Percentiles rank a stretch among this genome's conserved stretches.
Evolutionary conservation across 2,888 invertebrate species (phyloP).

Genomic region (Calameuta filiformis): DNA sequence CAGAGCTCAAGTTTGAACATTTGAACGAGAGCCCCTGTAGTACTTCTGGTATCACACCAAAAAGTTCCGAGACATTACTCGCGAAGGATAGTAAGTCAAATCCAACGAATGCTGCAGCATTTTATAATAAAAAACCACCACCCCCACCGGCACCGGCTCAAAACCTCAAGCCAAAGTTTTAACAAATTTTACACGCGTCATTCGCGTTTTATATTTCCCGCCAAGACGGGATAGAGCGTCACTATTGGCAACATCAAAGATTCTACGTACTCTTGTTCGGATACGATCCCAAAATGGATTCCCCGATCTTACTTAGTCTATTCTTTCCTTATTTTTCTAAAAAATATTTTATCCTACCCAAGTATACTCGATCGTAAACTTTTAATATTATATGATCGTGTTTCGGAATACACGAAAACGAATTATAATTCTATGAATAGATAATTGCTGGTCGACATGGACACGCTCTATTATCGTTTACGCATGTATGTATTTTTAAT

Average conservation of each 20-base stretch:
- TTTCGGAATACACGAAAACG: not conserved
- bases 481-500: not conserved
- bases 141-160: slow-evolving; percentile 59
- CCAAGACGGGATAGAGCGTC: not conserved
- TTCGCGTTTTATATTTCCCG: not conserved
- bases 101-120: slow-evolving; percentile 25
- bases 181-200: slow-evolving; percentile 9
- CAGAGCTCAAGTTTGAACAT: slow-evolving; percentile 49
- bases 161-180: slow-evolving; percentile 54
- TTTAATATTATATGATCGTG: not conserved
- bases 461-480: not conserved
- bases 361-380: not conserved
- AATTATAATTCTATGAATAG: not conserved
- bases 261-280: not conserved
- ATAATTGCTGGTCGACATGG: not conserved
- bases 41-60: slow-evolving; percentile 33
- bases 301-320: not conserved
- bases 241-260: not conserved
- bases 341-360: not conserved
- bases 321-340: not conserved
- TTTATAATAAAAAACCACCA: slow-evolving; percentile 61
- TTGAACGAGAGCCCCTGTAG: slow-evolving; percentile 48
- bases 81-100: not conserved
- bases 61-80: slow-evolving; percentile 32
- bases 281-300: no score